Evolutionary conservation across 2,888 invertebrate species (phyloP).

Genomic region (Drosophila greeni): DNA sequence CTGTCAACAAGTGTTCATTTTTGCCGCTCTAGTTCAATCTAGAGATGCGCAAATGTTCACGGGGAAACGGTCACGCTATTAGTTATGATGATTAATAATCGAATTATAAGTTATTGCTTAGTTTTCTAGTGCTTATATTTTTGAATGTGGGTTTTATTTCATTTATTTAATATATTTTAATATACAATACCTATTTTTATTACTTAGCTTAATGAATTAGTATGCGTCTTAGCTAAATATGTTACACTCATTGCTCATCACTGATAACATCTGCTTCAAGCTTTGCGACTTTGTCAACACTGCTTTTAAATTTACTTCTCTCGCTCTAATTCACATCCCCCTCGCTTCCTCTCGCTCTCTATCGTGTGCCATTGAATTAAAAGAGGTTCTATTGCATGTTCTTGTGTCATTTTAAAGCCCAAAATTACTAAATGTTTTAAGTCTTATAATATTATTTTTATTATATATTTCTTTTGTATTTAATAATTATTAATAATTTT

Average conservation of each 20-base stretch:
- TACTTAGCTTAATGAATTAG: not conserved
- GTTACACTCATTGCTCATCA: not conserved
- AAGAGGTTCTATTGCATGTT: too few relatives aligned
- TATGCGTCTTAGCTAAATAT: not conserved
- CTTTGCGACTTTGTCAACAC: not conserved
- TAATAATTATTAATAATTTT: not conserved
- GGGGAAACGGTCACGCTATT: not conserved
- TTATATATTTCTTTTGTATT: too few relatives aligned
- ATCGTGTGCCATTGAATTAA: not conserved
- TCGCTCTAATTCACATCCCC: not conserved
- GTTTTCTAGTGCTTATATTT: not conserved
- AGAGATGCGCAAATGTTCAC: slow-evolving; percentile 3
- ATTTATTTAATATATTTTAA: not conserved
- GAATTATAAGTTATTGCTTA: too few relatives aligned
- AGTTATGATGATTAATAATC: not conserved
- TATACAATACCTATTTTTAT: not conserved
- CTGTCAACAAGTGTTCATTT: slow-evolving; percentile 24
- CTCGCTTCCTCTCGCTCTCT: slow-evolving; percentile 18
- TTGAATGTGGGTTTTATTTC: not conserved
- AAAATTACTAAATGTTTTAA: not conserved
- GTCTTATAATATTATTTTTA: not conserved
- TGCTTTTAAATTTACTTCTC: not conserved
- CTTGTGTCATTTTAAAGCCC: not conserved
- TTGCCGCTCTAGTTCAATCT: slow-evolving; percentile 1
- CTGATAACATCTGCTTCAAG: not conserved